phyloP scores from a whole-genome alignment of 30 jellyfish, hydroid and myxozoan genomes.

The Aurelia aurita region DNA sequence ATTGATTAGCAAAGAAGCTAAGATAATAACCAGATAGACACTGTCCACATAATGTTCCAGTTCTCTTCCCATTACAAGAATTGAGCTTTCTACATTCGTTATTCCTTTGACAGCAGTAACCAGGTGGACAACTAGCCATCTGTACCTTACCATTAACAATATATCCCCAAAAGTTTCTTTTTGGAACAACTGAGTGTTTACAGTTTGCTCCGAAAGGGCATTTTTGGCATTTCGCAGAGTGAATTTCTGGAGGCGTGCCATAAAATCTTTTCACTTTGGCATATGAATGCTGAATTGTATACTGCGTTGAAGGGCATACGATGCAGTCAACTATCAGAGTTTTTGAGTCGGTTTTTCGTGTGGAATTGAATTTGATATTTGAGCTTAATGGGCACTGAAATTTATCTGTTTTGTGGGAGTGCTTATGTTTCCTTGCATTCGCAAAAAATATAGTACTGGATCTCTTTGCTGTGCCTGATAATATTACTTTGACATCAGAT shows the following conservation, averaged over 20 bases:
- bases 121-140: constrained; percentile 33
- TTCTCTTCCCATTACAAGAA: neutral
- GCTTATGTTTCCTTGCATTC: neutral
- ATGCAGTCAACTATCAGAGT: neutral
- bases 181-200: neutral
- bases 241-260: neutral
- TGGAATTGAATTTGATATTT: neutral
- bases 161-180: constrained; percentile 43
- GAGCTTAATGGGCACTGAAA: neutral
- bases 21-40: neutral
- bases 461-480: neutral
- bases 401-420: neutral
- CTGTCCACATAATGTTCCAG: neutral
- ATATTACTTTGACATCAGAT: neutral
- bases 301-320: neutral
- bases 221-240: neutral
- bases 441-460: neutral
- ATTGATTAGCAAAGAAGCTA: neutral
- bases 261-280: neutral
- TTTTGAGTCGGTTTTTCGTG: too few species aligned
- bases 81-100: neutral
- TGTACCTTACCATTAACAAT: neutral
- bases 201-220: constrained; percentile 46
- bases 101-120: constrained; percentile 16
- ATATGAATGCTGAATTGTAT: neutral